Percentiles rank a stretch among this genome's conserved stretches.
phyloP scores from a whole-genome alignment of 2,797 vertebrate genomes.

The Smutsia temminckii region DNA sequence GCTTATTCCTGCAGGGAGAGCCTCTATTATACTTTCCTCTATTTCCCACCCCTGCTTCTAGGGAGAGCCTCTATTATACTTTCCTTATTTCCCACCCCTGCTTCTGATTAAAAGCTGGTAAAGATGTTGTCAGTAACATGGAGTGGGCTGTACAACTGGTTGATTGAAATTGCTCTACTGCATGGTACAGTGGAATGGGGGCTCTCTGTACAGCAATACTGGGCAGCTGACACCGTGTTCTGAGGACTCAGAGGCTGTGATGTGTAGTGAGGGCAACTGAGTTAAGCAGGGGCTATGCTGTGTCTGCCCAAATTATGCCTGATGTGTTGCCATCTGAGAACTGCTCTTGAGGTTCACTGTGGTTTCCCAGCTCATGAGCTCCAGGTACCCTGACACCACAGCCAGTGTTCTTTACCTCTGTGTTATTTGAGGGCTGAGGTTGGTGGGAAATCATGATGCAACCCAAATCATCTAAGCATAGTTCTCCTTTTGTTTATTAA shows the following conservation, averaged over 20 bases:
- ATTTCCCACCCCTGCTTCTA: slow-evolving; percentile 7
- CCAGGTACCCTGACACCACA: not conserved
- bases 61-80: not conserved
- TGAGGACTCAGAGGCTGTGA: not conserved
- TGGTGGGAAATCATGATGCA: not conserved
- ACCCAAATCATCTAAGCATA: not conserved
- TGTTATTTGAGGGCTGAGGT: not conserved
- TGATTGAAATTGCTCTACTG: not conserved
- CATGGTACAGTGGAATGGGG: not conserved
- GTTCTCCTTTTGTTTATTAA: not conserved
- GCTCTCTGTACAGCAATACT: not conserved
- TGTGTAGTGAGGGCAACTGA: slow-evolving; percentile 48
- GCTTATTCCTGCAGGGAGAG: slow-evolving; percentile 77
- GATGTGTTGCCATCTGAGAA: not conserved
- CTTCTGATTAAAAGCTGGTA: slow-evolving; percentile 69
- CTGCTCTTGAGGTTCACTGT: not conserved
- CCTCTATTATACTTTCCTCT: not conserved
- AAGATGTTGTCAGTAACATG: not conserved
- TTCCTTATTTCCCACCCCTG: not conserved
- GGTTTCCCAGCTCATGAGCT: not conserved
- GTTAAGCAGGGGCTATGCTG: slow-evolving; percentile 36
- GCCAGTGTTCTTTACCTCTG: not conserved
- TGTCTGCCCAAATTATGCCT: not conserved
- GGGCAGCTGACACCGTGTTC: not conserved
- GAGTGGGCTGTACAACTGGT: slow-evolving; percentile 12